Base-by-base conservation (phyloP, 2,888 invertebrate genomes). In the Mellilla xanthometata region DNA sequence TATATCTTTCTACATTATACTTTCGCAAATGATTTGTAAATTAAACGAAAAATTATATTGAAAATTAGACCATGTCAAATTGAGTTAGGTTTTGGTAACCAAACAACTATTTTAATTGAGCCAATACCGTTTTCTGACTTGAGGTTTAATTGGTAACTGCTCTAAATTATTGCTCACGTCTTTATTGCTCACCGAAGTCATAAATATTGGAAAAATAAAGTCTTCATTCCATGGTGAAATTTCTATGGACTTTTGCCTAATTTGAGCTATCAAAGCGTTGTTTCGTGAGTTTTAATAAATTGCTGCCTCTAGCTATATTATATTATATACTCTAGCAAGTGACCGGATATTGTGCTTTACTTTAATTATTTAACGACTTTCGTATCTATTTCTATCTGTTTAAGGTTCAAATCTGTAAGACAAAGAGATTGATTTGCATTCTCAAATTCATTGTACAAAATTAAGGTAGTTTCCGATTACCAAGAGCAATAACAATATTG, bases 401-500 rank as follows among this genome's bases (percentile, higher is more conserved):
- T 67, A 69, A 45, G 54, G 59, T 60, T 35, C 2, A 60, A 24
- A 49, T 58, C 74, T 10, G 39, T 30, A 40, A 53, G 53, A 1
- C 9, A 0, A 0, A 1, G 7, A 2, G 26, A 26, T 53, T 68
- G 69, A 80, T 86, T 85, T 82, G 80, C 81, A 86, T 88, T 77
- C 72, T 68, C 75, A 76, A 81, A 83, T 80, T 79, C 86, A 85
- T 80, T 85, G 81, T 87, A 77, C 72, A 76, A 83, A 85, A 83
- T 86, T 81, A 80, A 81, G 80, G 82, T 67, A 75, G 81, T 85
- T 82, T 84, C 77, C 82, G 82, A 86, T 83, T 73, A 75, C 74
- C 68, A 68, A 72, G 65, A 77, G 78, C 75, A 76, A 79, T 83
- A 85, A 80, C 73, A 64, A 66, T 69, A 64, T 73, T 51, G 86